Conservation (phyloP, 2,113 vertebrate genomes). For the Parus major region DNA sequence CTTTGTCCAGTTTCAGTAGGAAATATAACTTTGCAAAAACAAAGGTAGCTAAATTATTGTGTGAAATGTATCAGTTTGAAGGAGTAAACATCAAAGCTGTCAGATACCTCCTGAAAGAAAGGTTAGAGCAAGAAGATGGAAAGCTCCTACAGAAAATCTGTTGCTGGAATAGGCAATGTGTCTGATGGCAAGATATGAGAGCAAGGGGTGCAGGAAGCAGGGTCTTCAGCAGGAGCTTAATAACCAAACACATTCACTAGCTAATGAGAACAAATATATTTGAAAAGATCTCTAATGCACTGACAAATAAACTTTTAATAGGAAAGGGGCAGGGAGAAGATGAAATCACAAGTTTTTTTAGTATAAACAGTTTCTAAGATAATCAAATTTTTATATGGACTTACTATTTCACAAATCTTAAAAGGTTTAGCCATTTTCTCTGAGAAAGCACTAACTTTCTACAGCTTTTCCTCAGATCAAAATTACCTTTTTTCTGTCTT, state of each 20-base stretch:
- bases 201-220: not conserved
- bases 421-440: not conserved
- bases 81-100: not conserved
- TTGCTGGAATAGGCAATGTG: not conserved
- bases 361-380: not conserved
- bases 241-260: not conserved
- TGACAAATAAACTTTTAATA: not conserved
- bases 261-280: not conserved
- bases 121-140: not conserved
- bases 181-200: not conserved
- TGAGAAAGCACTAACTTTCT: not conserved
- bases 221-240: not conserved
- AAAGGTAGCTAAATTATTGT: not conserved
- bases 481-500: not conserved
- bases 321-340: not conserved
- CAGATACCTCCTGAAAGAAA: not conserved
- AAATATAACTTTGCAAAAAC: not conserved
- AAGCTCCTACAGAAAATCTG: not conserved
- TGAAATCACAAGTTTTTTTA: not conserved
- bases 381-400: not conserved
- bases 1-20: not conserved
- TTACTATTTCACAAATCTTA: not conserved
- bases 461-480: not conserved
- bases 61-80: not conserved
- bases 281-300: not conserved